Base-by-base conservation (phyloP, 1,140 invertebrate genomes). In the Penaeus indicus region DNA sequence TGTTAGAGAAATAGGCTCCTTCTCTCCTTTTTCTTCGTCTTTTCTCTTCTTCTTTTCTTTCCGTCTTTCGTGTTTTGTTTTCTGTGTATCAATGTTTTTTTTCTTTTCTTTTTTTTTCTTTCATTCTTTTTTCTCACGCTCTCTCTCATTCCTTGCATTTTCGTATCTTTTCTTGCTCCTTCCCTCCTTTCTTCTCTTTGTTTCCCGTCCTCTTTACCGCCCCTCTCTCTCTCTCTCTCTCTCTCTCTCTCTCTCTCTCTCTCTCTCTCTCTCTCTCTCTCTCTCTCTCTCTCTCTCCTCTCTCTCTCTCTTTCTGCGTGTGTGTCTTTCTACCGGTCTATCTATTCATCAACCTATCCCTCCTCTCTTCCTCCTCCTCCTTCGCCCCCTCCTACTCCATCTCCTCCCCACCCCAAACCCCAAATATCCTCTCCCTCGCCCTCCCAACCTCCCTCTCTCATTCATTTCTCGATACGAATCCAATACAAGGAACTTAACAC, bases 161-260 rank as follows among this genome's bases (percentile, higher is more conserved):
- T 22, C 7, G 22, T 60, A 27, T 21, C 25, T 22, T 7, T 1
- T 18, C 10, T 21, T 25, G 3, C 22, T 47, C 11, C 38, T 7
- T 27, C 54, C 18, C 18, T 25, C 54, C 32, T 19, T 25, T 18
- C n/a, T 27, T 27, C 22, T 63, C 22, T 18, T 27, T 19, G 21
- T 38, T 19, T n/a, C 80, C 18, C 60, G 3, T 47, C 27, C 61
- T 22, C 60, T 42, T 47, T 63, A 54, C 22, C 27, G 61, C 32
- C 80, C 27, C 54, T 18, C 80, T 32, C 61, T 18, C 80, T 25
- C 80, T 25, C 80, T 25, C 61, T 25, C 80, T 19, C 80, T 25
- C 61, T 42, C 80, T 22, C 60, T 63, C 80, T 22, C 61, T n/a
- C 80, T 27, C 80, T n/a, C 61, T 42, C 80, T n/a, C 80, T 42